Percentiles rank a stretch among this genome's conserved stretches.
Conservation (phyloP, 1,140 invertebrate species). For the Carposina sasakii region DNA sequence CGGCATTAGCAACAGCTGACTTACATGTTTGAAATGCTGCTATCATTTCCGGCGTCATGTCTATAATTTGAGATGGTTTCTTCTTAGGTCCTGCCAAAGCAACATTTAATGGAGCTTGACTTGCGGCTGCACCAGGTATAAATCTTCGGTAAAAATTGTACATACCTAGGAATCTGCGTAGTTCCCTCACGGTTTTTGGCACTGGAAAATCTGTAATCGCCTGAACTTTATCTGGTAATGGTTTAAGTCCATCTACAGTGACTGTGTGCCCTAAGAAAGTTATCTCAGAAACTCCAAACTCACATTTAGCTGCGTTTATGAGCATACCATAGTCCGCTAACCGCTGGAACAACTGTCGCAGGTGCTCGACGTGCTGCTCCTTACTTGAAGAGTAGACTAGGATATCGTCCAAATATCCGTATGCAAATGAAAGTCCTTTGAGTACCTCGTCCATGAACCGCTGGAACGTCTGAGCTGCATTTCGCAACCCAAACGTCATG, state of each 20-base stretch:
- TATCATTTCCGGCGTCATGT: neutral
- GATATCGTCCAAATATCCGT: neutral
- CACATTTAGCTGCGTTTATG: too few relatives aligned
- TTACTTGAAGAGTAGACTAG: neutral
- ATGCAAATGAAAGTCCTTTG: neutral
- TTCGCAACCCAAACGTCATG: constrained; percentile 41
- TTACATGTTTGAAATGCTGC: neutral
- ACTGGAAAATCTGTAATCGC: neutral
- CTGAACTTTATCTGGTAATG: constrained; percentile 1
- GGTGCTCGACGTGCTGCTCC: neutral
- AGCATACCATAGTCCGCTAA: neutral
- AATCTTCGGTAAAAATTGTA: too few relatives aligned
- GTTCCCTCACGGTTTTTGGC: neutral
- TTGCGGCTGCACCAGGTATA: neutral
- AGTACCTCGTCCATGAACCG: constrained; percentile 30
- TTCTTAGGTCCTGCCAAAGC: neutral
- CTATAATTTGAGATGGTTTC: constrained; percentile 1
- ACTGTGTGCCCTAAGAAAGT: constrained; percentile 3
- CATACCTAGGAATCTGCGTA: neutral
- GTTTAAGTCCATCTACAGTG: neutral
- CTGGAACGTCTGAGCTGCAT: constrained; percentile 57
- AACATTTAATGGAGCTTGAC: neutral
- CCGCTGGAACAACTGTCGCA: neutral
- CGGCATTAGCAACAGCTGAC: neutral
- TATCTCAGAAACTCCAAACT: neutral